These are phyloP conservation scores for Zoroaster sp. DNA, from an alignment of 53 echinoderm and acorn worm species.

Conservation along the genomic window DNA sequence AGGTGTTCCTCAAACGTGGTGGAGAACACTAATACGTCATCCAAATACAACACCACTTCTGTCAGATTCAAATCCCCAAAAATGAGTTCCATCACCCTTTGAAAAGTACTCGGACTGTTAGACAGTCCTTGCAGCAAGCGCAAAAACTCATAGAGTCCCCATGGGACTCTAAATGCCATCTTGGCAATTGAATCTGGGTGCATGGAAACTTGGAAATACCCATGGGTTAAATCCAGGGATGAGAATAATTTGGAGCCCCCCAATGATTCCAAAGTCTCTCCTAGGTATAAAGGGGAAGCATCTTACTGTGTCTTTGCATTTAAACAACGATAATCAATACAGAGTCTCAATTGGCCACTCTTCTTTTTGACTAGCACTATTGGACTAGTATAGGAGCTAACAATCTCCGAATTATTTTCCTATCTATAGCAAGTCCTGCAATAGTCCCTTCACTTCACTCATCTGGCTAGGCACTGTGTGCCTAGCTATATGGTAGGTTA, in stretches of 20 bases:
- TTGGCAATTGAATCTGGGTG: slow-evolving; percentile 1
- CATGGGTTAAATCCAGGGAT: slow-evolving; percentile 21
- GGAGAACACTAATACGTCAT: slow-evolving; percentile 16
- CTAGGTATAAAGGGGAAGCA: slow-evolving; percentile 60
- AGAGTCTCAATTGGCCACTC: slow-evolving; percentile 51
- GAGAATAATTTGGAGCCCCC: slow-evolving; percentile 20
- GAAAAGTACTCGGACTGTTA: slow-evolving; percentile 75
- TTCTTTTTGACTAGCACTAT: slow-evolving; percentile 63
- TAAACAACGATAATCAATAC: slow-evolving; percentile 64
- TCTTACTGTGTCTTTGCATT: slow-evolving; percentile 58
- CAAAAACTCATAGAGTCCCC: slow-evolving; percentile 72
- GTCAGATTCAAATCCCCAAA: slow-evolving; percentile 74
- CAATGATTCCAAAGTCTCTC: slow-evolving; percentile 28
- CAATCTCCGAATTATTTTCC: too few species aligned
- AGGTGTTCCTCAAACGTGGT: neutral
- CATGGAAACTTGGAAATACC: slow-evolving; percentile 19
- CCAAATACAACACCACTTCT: slow-evolving; percentile 12
- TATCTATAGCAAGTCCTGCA: slow-evolving; percentile 60
- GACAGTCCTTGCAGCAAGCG: slow-evolving; percentile 65
- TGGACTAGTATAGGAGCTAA: slow-evolving; percentile 74
- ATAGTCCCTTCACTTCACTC: slow-evolving; percentile 54
- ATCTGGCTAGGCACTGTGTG: slow-evolving; percentile 56
- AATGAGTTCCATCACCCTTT: slow-evolving; percentile 71
- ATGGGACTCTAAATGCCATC: slow-evolving; percentile 64
- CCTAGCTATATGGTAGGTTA: slow-evolving; percentile 48